Evolutionary conservation across 2,888 invertebrate genomes (phyloP), one percentile per base, ranked within the genome.

Genomic region (Mactromeris polynyma): DNA sequence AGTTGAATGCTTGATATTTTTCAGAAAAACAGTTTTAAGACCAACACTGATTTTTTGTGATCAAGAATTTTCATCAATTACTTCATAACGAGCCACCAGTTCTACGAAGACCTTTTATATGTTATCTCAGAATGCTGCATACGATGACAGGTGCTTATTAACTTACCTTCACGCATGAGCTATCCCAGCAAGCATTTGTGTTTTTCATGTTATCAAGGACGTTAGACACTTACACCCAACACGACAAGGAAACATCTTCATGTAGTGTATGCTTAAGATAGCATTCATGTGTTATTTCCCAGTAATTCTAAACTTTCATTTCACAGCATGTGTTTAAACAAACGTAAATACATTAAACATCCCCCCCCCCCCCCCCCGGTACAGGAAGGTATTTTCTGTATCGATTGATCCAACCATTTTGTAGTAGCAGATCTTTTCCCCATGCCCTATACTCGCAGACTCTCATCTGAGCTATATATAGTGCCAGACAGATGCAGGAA

Each of bases 401-500:
- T 69, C n/a, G 54, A 69, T 69, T 69, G 33, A 69, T 69, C 69
- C 69, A 14, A n/a, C 69, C 26, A 69, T 31, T 69, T 31, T 69
- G 69, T 69, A 31, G 69, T 33, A 69, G 69, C 33, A 31, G 14
- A 69, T n/a, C 33, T 69, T 69, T 69, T 69, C 69, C 69, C 31
- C 33, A 31, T 69, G 69, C 31, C 11, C 69, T 33, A 4, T 69
- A 33, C 14, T 33, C 19, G 69, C 69, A 69, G 69, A 69, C 69
- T 69, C 31, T 69, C 69, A 69, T 69, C 9, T 69, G 69, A 69
- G 69, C 69, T 69, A 69, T 69, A 69, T 69, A 33, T 69, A 69
- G 69, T 38, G 58, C 38, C 83, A 83, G 83, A 83, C 83, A 83
- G 69, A 42, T 69, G 83, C 58, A 69, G 69, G 9, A 26, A 33